These are phyloP conservation scores for Valencia hispanica DNA, from an alignment of 2,797 vertebrate genomes.

Conservation along the genomic window DNA sequence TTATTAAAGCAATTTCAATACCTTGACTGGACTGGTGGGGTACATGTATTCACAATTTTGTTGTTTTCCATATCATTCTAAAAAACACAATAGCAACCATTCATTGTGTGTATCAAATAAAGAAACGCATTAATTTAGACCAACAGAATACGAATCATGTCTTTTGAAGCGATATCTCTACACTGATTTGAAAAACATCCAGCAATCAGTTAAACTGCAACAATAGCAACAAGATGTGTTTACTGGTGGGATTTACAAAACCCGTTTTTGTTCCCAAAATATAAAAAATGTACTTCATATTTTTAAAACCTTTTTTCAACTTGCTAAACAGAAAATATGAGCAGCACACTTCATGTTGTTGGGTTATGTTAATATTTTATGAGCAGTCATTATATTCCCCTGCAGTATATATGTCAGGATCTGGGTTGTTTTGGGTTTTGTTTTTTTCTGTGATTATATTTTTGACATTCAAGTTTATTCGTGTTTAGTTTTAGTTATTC, in stretches of 20 bases:
- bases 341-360: too few species aligned
- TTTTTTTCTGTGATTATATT: too few species aligned
- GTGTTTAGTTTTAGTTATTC: too few species aligned
- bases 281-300: background rate
- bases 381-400: too few species aligned
- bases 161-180: background rate
- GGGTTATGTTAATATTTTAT: too few species aligned
- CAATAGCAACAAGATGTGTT: background rate
- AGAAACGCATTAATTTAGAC: background rate
- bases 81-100: background rate
- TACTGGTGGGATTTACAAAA: too few species aligned
- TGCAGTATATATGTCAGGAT: too few species aligned
- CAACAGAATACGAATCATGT: background rate
- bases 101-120: background rate
- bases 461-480: too few species aligned
- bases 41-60: background rate
- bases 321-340: too few species aligned
- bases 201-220: background rate
- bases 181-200: background rate
- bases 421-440: too few species aligned
- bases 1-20: slow-evolving; percentile 22
- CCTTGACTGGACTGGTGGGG: slow-evolving; percentile 29
- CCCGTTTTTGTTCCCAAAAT: background rate
- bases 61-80: slow-evolving; percentile 19
- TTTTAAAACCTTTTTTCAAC: background rate